These are phyloP conservation scores for Macropodus opercularis DNA, from an alignment of 2,797 vertebrate species.

Conservation along the genomic window DNA sequence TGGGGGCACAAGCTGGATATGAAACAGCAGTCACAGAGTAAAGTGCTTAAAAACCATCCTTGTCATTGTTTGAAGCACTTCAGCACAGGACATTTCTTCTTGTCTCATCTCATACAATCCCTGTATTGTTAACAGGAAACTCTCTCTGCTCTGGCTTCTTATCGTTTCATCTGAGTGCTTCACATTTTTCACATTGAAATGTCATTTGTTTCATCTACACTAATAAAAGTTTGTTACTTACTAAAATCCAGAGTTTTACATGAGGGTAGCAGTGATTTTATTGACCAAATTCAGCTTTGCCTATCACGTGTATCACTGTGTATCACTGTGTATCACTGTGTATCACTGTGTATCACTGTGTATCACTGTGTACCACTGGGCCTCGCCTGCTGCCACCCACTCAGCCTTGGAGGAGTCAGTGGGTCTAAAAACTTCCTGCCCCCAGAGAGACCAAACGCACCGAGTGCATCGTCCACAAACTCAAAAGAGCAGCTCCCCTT, in stretches of 20 bases:
- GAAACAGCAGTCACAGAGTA: too few species aligned
- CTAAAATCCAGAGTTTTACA: neutral
- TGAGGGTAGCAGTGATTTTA: neutral
- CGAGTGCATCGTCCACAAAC: conserved; percentile 48
- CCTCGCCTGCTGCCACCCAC: conserved; percentile 29
- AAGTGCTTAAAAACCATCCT: too few species aligned
- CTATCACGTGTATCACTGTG: too few species aligned
- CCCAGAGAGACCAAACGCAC: conserved; percentile 38
- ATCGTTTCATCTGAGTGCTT: neutral
- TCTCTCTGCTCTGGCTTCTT: neutral
- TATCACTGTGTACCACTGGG: conserved; percentile 16
- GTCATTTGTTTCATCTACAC: too few species aligned
- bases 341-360: too few species aligned
- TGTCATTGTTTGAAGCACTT: too few species aligned
- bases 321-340: too few species aligned
- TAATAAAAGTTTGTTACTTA: too few species aligned
- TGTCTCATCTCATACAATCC: neutral
- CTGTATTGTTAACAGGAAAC: neutral
- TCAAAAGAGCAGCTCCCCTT: conserved; percentile 61
- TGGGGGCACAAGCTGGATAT: conserved; percentile 21
- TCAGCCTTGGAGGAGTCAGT: conserved; percentile 31
- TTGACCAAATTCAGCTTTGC: neutral
- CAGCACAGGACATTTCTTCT: too few species aligned
- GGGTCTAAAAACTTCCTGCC: conserved; percentile 29
- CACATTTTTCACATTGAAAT: too few species aligned